Conservation (phyloP, 2,888 invertebrate species). For the Ophion costatus region DNA sequence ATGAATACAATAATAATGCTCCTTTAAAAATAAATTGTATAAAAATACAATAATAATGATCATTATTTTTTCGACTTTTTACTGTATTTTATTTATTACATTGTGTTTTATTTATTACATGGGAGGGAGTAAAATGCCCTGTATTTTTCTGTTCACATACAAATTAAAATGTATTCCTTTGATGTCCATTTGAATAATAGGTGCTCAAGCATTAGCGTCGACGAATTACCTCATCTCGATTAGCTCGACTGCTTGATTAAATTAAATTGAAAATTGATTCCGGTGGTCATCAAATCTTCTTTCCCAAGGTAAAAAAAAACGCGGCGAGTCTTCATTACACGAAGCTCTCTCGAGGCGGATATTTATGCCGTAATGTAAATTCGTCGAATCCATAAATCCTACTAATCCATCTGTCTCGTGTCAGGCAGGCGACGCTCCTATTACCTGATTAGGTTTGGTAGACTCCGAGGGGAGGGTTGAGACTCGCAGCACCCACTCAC, state of each 20-base stretch:
- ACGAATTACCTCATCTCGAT: no score
- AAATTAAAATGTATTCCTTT: no score
- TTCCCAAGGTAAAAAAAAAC: background rate
- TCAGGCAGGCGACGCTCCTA: constrained; percentile 34
- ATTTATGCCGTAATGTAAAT: constrained; percentile 23
- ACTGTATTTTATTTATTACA: no score
- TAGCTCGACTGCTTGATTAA: background rate
- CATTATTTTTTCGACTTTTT: no score
- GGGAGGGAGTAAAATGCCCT: no score
- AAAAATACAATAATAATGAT: no score
- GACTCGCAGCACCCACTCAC: background rate
- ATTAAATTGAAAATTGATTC: background rate
- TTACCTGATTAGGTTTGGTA: constrained; percentile 37
- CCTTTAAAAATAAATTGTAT: no score
- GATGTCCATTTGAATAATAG: no score
- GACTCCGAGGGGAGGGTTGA: constrained; percentile 1
- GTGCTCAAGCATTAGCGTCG: no score
- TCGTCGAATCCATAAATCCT: constrained; percentile 11
- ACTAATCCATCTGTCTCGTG: constrained; percentile 7
- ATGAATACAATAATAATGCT: no score
- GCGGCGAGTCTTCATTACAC: background rate
- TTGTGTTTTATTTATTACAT: no score
- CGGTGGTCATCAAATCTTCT: background rate
- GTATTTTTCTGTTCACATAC: no score
- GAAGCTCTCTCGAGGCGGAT: background rate